These are phyloP conservation scores for Cerceris rybyensis DNA, from an alignment of 2,888 invertebrate genomes.

Conservation along the genomic window DNA sequence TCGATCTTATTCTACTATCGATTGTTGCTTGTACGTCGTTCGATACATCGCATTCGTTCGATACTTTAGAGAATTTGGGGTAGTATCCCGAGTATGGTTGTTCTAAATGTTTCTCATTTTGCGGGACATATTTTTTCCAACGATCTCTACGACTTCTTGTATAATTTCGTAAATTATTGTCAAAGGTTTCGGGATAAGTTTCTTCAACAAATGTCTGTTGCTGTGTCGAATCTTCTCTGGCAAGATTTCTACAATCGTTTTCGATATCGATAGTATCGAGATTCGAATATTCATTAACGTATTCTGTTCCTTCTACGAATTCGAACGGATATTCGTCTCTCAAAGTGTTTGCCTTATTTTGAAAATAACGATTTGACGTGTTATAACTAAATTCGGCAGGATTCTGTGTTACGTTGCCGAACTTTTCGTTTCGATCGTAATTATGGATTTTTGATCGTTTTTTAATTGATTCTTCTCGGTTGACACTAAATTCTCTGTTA, in stretches of 20 bases:
- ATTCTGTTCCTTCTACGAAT: neutral
- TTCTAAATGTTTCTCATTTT: neutral
- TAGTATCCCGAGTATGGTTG: neutral
- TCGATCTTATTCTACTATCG: conserved; percentile 14
- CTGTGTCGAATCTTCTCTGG: neutral
- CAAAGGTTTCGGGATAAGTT: neutral
- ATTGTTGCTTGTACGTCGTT: neutral
- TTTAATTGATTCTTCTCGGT: neutral
- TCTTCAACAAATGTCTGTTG: neutral
- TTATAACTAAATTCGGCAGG: neutral
- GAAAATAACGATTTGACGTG: neutral
- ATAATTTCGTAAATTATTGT: neutral
- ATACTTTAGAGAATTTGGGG: neutral
- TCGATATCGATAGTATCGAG: no score
- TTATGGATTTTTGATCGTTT: neutral
- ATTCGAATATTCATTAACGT: neutral
- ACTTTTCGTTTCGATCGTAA: neutral
- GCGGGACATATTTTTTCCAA: neutral
- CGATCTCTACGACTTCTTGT: neutral
- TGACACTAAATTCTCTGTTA: neutral
- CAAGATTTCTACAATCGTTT: no score
- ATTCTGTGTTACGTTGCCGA: neutral
- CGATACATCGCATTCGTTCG: neutral
- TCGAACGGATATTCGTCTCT: neutral
- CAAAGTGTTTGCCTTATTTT: neutral